phyloP scores from a whole-genome alignment of 2,113 vertebrate genomes.

The Connochaetes taurinus region DNA sequence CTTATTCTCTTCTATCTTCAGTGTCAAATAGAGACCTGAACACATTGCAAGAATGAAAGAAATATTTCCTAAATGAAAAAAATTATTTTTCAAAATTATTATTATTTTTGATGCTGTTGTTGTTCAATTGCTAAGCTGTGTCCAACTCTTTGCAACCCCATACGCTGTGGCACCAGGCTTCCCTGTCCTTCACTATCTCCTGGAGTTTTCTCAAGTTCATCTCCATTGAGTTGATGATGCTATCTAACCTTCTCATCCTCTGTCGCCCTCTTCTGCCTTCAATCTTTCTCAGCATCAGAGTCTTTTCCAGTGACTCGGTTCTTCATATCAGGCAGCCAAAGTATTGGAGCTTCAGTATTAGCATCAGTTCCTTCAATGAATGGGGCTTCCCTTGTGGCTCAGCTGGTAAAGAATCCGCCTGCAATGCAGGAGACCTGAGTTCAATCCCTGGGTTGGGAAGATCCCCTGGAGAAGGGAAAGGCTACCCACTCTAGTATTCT shows the following conservation, averaged over 20 bases:
- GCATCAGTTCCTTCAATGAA: neutral
- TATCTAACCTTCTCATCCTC: neutral
- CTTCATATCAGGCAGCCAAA: neutral
- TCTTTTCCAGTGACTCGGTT: neutral
- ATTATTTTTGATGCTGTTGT: neutral
- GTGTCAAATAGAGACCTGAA: neutral
- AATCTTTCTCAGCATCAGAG: neutral
- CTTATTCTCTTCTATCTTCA: neutral
- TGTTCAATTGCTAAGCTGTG: neutral
- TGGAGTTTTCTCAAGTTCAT: neutral
- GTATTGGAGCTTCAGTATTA: neutral
- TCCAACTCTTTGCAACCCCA: neutral
- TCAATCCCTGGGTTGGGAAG: neutral
- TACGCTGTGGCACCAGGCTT: rapidly evolving
- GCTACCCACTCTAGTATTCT: neutral
- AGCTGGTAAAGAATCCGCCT: neutral
- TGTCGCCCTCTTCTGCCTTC: neutral
- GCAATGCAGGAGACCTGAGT: neutral
- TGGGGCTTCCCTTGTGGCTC: neutral
- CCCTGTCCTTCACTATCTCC: neutral
- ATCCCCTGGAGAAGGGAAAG: neutral
- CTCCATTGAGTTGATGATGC: neutral
- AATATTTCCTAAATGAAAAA: neutral
- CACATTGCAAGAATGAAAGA: neutral
- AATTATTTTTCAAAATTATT: neutral